These are phyloP conservation scores for Isichthys henryi DNA, from an alignment of 2,113 vertebrate species.

Conservation along the genomic window DNA sequence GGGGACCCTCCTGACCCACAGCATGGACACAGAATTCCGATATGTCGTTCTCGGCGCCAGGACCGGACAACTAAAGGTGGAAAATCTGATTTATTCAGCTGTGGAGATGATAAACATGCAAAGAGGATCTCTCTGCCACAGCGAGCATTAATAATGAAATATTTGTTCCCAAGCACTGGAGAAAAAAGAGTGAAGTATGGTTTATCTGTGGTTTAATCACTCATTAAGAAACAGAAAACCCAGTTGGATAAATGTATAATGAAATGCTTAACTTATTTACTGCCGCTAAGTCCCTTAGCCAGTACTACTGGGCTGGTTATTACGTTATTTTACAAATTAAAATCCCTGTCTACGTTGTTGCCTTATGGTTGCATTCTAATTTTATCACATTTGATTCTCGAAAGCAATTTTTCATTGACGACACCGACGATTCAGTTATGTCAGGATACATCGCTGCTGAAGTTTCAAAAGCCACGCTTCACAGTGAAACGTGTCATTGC, in stretches of 20 bases:
- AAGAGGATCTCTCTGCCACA: background rate
- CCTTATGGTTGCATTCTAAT: conserved; percentile 9
- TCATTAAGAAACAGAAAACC: conserved; percentile 8
- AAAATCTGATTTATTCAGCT: background rate
- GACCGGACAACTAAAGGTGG: background rate
- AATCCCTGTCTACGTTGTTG: background rate
- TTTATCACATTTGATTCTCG: background rate
- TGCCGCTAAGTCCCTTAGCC: conserved; percentile 4
- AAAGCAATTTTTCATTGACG: background rate
- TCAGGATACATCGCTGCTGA: background rate
- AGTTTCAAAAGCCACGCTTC: background rate
- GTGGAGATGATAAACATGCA: background rate
- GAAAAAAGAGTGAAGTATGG: background rate
- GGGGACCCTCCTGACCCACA: background rate
- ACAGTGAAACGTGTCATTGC: background rate
- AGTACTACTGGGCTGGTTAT: background rate
- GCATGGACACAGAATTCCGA: background rate
- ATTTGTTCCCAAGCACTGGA: background rate
- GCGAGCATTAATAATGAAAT: background rate
- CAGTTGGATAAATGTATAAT: background rate
- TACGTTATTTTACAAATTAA: conserved; percentile 14
- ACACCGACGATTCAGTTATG: background rate
- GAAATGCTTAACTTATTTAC: conserved; percentile 21
- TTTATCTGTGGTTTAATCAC: background rate
- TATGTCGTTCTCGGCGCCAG: background rate